Evolutionary conservation across 2,113 vertebrate genomes (phyloP), one percentile per base, ranked within the genome.

Genomic region (Cyanoramphus novaezelandiae): DNA sequence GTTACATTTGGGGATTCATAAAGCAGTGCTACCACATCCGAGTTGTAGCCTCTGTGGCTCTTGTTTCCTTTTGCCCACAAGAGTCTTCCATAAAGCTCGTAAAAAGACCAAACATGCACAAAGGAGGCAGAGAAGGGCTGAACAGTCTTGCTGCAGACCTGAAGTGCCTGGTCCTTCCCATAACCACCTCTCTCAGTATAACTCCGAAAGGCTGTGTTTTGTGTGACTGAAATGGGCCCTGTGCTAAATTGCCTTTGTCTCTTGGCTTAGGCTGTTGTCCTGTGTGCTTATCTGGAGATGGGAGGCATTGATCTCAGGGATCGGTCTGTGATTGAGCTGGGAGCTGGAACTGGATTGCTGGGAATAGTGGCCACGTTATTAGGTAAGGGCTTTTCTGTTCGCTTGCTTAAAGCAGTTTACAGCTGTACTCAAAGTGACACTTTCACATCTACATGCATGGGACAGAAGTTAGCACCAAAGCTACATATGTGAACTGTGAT

Each of bases 261-360:
- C 71, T 88, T 94, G 69, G 47, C 60, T 28, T 94, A 99, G 99
- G 99, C 99, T 3, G 97, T 99, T 6, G 99, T 99, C 46, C 97
- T 99, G 92, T 98, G 98, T 60, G 95, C 98, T 69, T 99, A 99
- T 64, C 97, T 99, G 98, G 99, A 99, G 98, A 95, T 98, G 85
- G 98, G 98, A 35, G 90, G 90, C 17, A 86, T 99, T 92, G 97
- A 99, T 80, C 86, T 99, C 43, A 92, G 95, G 92, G 98, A 98
- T 70, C 98, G 95, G 82, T 94, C 87, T 59, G 98, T 96, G 3
- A 98, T 99, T 68, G 99, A 99, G 92, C 97, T 99, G 87, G 99
- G 99, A 70, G 99, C 99, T 31, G 99, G 99, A 37, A 99, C 99
- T 3, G 99, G 99, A 83, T 97, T 99, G 91, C 98, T 99, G 90